Evolutionary conservation across 2,888 invertebrate species (phyloP).

Genomic region (Polydrusus pterygomalis): DNA sequence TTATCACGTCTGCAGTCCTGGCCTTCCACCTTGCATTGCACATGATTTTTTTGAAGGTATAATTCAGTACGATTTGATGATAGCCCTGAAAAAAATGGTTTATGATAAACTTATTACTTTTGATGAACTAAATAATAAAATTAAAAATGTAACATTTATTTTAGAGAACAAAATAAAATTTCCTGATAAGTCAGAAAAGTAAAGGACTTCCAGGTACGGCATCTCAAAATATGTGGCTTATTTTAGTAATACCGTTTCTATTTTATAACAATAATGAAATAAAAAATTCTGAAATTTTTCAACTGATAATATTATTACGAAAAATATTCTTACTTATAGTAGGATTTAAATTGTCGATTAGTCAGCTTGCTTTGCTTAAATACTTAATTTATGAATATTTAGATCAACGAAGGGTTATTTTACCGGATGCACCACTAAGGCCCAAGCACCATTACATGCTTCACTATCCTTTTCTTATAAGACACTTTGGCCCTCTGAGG

Average conservation of each 20-base stretch:
- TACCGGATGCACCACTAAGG: background rate
- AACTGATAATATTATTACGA: too few relatives aligned
- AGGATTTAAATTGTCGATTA: too few relatives aligned
- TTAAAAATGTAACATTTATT: slow-evolving; percentile 7
- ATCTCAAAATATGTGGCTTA: background rate
- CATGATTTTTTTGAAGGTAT: slow-evolving; percentile 57
- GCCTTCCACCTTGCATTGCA: slow-evolving; percentile 58
- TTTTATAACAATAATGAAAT: background rate
- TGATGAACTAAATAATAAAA: slow-evolving; percentile 1
- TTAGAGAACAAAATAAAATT: background rate
- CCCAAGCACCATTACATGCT: background rate
- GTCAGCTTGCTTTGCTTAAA: too few relatives aligned
- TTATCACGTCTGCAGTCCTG: slow-evolving; percentile 59
- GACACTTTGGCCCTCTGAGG: background rate
- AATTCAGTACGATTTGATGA: slow-evolving; percentile 45
- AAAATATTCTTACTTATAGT: too few relatives aligned
- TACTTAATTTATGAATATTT: background rate
- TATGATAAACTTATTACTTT: slow-evolving; percentile 3
- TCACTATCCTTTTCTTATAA: background rate
- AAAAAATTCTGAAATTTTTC: too few relatives aligned
- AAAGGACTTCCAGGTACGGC: background rate
- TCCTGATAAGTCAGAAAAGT: background rate
- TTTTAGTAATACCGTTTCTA: background rate
- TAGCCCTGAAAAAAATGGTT: background rate
- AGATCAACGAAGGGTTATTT: background rate